Conservation (phyloP, 92 coral and sea anemone genomes). For the Porites evermanni region DNA sequence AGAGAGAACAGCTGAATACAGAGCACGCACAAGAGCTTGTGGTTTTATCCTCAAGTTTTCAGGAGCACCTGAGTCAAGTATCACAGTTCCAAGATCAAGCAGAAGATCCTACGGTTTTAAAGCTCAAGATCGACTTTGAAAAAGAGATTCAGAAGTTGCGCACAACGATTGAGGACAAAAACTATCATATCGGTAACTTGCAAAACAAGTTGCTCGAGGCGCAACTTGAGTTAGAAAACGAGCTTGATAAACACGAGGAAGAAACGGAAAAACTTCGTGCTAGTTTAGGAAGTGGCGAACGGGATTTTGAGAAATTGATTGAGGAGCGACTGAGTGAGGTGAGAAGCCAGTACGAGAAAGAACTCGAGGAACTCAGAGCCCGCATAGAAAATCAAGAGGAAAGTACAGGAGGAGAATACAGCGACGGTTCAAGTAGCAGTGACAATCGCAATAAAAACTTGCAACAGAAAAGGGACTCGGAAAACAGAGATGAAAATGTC, state of each 20-base stretch:
- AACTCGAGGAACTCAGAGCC: constrained; percentile 71
- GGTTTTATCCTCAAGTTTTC: constrained; percentile 79
- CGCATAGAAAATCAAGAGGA: constrained; percentile 53
- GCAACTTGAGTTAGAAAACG: constrained; percentile 84
- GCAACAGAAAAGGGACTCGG: constrained; percentile 26
- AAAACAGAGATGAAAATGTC: neutral
- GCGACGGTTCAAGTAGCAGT: constrained; percentile 45
- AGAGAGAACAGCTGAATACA: constrained; percentile 64
- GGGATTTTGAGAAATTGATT: constrained; percentile 35
- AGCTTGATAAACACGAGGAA: constrained; percentile 82
- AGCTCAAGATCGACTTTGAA: constrained; percentile 52
- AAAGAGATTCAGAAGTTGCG: constrained; percentile 80
- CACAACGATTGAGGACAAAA: constrained; percentile 77
- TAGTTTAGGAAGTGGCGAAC: constrained; percentile 65
- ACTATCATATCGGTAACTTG: constrained; percentile 81
- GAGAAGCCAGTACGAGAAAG: constrained; percentile 72
- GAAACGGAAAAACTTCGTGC: constrained; percentile 78
- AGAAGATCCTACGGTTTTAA: constrained; percentile 11
- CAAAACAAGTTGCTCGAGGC: constrained; percentile 82
- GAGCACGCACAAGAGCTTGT: constrained; percentile 88
- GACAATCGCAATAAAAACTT: constrained; percentile 30
- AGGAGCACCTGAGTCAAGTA: constrained; percentile 73
- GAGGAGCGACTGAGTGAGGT: constrained; percentile 64
- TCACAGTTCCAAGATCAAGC: constrained; percentile 49
- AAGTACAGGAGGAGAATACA: constrained; percentile 54